Base-by-base conservation (phyloP, 2,888 invertebrate species). In the Patella caerulea region DNA sequence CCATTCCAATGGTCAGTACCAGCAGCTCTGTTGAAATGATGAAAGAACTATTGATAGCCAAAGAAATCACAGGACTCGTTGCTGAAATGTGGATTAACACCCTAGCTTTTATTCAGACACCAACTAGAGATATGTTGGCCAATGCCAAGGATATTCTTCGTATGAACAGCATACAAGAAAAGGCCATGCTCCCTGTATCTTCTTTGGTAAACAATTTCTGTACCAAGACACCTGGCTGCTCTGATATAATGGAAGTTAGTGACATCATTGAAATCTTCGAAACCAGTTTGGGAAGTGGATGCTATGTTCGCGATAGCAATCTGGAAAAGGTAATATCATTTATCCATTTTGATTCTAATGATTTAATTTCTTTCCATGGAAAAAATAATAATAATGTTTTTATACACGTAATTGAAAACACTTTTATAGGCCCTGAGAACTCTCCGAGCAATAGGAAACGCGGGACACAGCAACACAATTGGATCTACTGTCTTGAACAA, bases 391-490 rank as follows among this genome's bases (percentile, higher is more conserved):
- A 82, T 81, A 73, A 72, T 56, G 19, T 54, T 72, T 56, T 34
- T n/a, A 7, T 45, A 45, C 45, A 45, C 45, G 45, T 45, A 9
- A 45, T 45, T 45, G 45, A 45, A 45, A 0, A 45, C 45, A 45
- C 45, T 45, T 45, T 45, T 45, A 45, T 45, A 45, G 45, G 45
- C 95, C 72, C 92, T 96, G 81, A 93, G 96, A 83, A 94, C 95
- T 15, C 93, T 98, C 29, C 97, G 97, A 92, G 96, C 97, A 0
- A 91, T 98, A 4, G 97, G 97, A n/a, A 98, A 98, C 90, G 95
- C 96, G 83, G 98, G 98, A 1, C 93, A 95, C 0, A 93, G 95
- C 45, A 81, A 81, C n/a, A 78, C 82, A n/a, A 84, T 85, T 11
- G 84, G 85, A 14, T 72, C 84, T 14, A 84, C 83, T 7, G 80